Conservation (phyloP, 2,797 vertebrate species). For the Spondyliosoma cantharus region DNA sequence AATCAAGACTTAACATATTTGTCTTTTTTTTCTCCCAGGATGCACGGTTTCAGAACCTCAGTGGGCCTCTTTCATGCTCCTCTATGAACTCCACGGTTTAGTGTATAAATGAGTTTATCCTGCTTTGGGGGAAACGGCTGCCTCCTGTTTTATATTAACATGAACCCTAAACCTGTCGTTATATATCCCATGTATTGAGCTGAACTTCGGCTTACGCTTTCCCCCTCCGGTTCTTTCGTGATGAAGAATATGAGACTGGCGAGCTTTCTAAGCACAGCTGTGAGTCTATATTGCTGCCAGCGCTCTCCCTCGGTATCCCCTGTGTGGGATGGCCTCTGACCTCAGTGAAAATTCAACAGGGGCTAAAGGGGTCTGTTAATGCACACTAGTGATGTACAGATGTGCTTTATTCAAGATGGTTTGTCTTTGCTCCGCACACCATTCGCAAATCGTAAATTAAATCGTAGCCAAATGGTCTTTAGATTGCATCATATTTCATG, state of each 20-base stretch:
- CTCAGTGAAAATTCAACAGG: constrained; percentile 62
- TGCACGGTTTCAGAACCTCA: constrained; percentile 32
- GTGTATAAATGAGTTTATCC: constrained; percentile 53
- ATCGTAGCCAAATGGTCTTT: constrained; percentile 25
- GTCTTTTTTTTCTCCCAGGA: constrained; percentile 28
- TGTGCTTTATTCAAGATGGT: constrained; percentile 52
- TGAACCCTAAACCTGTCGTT: constrained; percentile 72
- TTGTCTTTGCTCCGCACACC: constrained; percentile 36
- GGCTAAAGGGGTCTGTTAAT: constrained; percentile 61
- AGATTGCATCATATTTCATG: constrained; percentile 25
- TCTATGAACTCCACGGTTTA: constrained; percentile 21
- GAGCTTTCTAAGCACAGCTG: constrained; percentile 68
- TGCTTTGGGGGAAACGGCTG: constrained; percentile 43
- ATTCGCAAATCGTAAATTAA: constrained; percentile 34
- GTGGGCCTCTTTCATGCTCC: constrained; percentile 44
- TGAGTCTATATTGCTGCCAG: constrained; percentile 53
- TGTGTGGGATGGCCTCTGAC: constrained; percentile 74
- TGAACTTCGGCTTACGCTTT: constrained; percentile 60
- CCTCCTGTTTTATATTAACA: constrained; percentile 75
- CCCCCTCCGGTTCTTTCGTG: constrained; percentile 51
- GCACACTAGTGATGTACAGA: constrained; percentile 60
- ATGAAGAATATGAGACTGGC: constrained; percentile 63
- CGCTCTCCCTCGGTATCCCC: constrained; percentile 46
- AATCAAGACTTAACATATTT: constrained; percentile 29
- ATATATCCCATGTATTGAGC: constrained; percentile 61